Evolutionary conservation across 2,113 vertebrate genomes (phyloP).

Genomic region (Leiothrix lutea): DNA sequence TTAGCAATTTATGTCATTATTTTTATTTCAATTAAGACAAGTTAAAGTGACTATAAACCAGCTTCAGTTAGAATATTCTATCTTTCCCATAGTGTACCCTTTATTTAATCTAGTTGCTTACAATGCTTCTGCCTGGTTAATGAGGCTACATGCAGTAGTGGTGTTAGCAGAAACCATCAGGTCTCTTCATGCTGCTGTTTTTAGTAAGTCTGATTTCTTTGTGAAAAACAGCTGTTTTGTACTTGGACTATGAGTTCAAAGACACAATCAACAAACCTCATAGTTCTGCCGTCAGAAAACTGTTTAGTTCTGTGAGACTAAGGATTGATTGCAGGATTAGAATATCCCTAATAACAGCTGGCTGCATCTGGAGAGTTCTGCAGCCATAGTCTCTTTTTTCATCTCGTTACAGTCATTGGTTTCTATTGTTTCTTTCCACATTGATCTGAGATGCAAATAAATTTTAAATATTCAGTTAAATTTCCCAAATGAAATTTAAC

Average conservation of each 20-base stretch:
- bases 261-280: slow-evolving; percentile 59
- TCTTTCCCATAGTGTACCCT: not conserved
- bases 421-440: slow-evolving; percentile 34
- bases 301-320: slow-evolving; percentile 38
- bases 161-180: slow-evolving; percentile 45
- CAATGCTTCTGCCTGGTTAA: not conserved
- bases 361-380: slow-evolving; percentile 68
- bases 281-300: slow-evolving; percentile 40
- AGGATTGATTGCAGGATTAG: slow-evolving; percentile 18
- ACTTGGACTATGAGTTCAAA: slow-evolving; percentile 73
- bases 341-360: slow-evolving; percentile 74
- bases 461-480: not conserved
- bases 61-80: not conserved
- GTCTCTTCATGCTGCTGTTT: slow-evolving; percentile 50
- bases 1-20: slow-evolving; percentile 41
- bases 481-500: slow-evolving; percentile 10
- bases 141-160: not conserved
- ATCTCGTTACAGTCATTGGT: slow-evolving; percentile 44
- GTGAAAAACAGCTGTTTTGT: slow-evolving; percentile 69
- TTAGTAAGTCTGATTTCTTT: slow-evolving; percentile 63
- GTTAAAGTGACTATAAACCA: not conserved
- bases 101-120: not conserved
- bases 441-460: slow-evolving; percentile 4
- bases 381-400: slow-evolving; percentile 43
- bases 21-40: slow-evolving; percentile 42